Percentiles rank a stretch among this genome's conserved stretches.
phyloP scores from a whole-genome alignment of 2,113 vertebrate species.

The Lampris megalopsis region DNA sequence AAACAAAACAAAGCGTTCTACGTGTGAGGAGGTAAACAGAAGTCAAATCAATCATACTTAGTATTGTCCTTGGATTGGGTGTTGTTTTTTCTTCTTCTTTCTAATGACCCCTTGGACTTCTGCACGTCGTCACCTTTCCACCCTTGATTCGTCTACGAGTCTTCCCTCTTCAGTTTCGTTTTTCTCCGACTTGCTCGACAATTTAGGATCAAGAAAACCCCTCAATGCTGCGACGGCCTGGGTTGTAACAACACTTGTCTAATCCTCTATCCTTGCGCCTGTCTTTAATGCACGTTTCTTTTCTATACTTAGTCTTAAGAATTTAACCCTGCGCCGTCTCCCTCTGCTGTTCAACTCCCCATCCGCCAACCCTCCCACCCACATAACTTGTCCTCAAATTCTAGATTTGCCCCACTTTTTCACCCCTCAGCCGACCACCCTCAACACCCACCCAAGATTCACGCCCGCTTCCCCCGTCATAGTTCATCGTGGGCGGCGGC shows the following conservation, averaged over 20 bases:
- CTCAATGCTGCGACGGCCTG: background rate
- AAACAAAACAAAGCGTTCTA: constrained; percentile 23
- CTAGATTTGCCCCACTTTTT: constrained; percentile 27
- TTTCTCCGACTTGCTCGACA: constrained; percentile 10
- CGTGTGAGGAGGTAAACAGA: constrained; percentile 50
- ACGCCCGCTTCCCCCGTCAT: constrained; percentile 73
- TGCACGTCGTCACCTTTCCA: background rate
- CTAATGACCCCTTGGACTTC: background rate
- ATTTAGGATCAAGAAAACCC: background rate
- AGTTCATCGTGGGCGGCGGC: constrained; percentile 90
- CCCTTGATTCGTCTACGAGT: background rate
- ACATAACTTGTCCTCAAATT: constrained; percentile 3
- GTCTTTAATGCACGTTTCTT: background rate
- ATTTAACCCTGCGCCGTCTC: background rate
- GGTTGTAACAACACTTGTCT: constrained; percentile 1
- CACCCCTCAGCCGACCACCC: constrained; percentile 41
- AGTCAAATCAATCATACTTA: constrained; percentile 32
- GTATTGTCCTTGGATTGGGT: constrained; percentile 24
- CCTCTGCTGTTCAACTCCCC: background rate
- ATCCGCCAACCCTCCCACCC: constrained; percentile 5
- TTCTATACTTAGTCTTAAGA: constrained; percentile 8
- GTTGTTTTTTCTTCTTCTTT: constrained; percentile 7
- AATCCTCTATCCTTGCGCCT: background rate
- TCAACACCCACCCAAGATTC: constrained; percentile 26
- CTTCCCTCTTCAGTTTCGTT: background rate